Percentiles rank a stretch among this genome's conserved stretches.
Evolutionary conservation across 2,113 vertebrate genomes (phyloP).

Genomic region (Pleuronectes platessa): DNA sequence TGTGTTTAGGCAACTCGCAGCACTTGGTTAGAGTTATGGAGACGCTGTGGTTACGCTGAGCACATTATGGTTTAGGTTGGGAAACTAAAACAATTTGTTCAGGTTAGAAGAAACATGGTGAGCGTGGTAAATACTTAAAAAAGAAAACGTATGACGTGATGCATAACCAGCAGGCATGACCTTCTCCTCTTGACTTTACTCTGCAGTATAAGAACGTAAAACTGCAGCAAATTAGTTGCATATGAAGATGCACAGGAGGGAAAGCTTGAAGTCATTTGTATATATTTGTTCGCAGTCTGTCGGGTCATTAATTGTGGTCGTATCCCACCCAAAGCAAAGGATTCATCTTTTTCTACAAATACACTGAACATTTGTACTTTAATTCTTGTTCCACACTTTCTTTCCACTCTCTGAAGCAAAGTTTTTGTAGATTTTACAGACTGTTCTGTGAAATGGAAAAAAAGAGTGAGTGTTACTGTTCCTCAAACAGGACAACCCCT

Average conservation of each 20-base stretch:
- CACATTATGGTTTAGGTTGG: slow-evolving; percentile 46
- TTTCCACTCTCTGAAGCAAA: slow-evolving; percentile 40
- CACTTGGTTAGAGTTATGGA: slow-evolving; percentile 32
- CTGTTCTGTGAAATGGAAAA: slow-evolving; percentile 49
- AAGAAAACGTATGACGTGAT: slow-evolving; percentile 22
- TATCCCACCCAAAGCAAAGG: slow-evolving; percentile 12
- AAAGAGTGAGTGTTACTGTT: slow-evolving; percentile 35
- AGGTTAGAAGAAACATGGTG: slow-evolving; percentile 32
- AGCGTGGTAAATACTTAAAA: neutral
- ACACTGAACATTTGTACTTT: slow-evolving; percentile 7
- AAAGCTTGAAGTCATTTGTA: slow-evolving; percentile 33
- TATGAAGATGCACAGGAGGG: slow-evolving; percentile 10
- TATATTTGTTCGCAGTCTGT: slow-evolving; percentile 27
- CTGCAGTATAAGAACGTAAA: neutral
- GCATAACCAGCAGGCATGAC: slow-evolving; percentile 10
- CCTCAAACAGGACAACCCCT: slow-evolving; percentile 29
- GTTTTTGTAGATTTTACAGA: slow-evolving; percentile 33
- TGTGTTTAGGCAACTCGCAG: slow-evolving; percentile 30
- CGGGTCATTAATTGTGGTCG: slow-evolving; percentile 4
- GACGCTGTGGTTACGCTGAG: slow-evolving; percentile 49
- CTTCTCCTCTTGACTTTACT: slow-evolving; percentile 24
- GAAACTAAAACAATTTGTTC: slow-evolving; percentile 45
- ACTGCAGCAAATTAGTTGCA: slow-evolving; percentile 44
- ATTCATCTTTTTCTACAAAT: slow-evolving; percentile 18
- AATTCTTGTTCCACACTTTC: slow-evolving; percentile 20